A percentile compares a stretch with the other conserved stretches of the same genome.
Evolutionary conservation across 2,113 vertebrate species (phyloP).

Genomic region (Rhinopithecus roxellana): DNA sequence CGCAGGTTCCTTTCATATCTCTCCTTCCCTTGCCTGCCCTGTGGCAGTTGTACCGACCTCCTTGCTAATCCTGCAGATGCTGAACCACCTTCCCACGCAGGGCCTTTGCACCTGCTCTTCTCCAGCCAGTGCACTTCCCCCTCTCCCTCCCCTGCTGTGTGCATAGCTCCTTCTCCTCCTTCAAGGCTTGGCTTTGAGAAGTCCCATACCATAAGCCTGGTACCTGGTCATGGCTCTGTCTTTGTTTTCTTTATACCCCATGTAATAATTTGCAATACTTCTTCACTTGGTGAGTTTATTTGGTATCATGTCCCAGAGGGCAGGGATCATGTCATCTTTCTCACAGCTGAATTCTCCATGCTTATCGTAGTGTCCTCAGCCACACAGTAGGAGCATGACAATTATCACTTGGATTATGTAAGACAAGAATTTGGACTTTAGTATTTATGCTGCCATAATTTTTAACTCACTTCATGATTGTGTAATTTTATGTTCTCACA

Average conservation of each 20-base stretch:
- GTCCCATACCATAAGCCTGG: neutral
- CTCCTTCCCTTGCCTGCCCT: neutral
- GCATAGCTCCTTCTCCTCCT: neutral
- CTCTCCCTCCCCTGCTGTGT: neutral
- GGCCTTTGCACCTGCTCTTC: neutral
- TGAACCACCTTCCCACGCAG: rapidly evolving
- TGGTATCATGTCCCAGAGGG: neutral
- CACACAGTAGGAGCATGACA: neutral
- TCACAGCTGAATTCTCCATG: neutral
- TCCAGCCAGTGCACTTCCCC: rapidly evolving
- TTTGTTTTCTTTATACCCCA: neutral
- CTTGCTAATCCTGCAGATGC: neutral
- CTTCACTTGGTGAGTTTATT: neutral
- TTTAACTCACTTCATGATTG: neutral
- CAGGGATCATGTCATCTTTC: neutral
- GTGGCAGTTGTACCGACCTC: neutral
- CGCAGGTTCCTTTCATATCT: neutral
- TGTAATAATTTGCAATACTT: neutral
- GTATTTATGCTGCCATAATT: neutral
- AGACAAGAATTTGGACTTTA: neutral
- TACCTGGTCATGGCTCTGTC: neutral
- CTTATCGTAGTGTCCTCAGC: rapidly evolving
- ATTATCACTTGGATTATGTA: neutral
- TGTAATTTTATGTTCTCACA: constrained; percentile 22
- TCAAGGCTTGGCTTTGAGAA: neutral